These are phyloP conservation scores for Celastrina argiolus DNA, from an alignment of 2,888 invertebrate species.

Conservation along the genomic window DNA sequence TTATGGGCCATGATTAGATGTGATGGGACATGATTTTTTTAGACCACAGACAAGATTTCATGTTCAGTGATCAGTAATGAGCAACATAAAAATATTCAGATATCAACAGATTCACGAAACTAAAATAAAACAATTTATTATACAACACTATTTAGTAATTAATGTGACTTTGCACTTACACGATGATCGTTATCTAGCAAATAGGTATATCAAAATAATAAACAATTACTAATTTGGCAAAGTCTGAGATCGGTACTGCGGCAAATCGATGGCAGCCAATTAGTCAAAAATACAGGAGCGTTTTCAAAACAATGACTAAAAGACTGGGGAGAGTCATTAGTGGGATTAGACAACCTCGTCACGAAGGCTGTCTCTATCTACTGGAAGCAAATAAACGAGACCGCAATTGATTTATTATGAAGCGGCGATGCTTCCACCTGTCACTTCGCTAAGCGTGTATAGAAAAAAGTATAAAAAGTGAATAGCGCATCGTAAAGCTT, in stretches of 20 bases:
- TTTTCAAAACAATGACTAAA: background rate
- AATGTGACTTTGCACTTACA: background rate
- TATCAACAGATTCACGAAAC: too few relatives aligned
- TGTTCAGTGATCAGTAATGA: too few relatives aligned
- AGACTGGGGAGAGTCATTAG: background rate
- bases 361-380: background rate
- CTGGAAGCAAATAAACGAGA: background rate
- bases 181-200: background rate
- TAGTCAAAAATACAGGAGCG: conserved; percentile 31
- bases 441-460: conserved; percentile 50
- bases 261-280: conserved; percentile 14
- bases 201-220: background rate
- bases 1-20: too few relatives aligned
- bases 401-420: conserved; percentile 38
- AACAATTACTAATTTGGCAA: background rate
- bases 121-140: background rate
- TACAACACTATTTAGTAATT: background rate
- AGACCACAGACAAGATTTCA: too few relatives aligned
- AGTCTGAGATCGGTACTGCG: background rate
- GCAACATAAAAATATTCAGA: too few relatives aligned
- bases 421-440: conserved; percentile 45
- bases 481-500: conserved; percentile 59
- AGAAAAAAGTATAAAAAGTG: conserved; percentile 58
- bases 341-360: background rate
- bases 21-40: too few relatives aligned